Conservation (phyloP, 2,113 vertebrate genomes). For the Eurystomus gularis region DNA sequence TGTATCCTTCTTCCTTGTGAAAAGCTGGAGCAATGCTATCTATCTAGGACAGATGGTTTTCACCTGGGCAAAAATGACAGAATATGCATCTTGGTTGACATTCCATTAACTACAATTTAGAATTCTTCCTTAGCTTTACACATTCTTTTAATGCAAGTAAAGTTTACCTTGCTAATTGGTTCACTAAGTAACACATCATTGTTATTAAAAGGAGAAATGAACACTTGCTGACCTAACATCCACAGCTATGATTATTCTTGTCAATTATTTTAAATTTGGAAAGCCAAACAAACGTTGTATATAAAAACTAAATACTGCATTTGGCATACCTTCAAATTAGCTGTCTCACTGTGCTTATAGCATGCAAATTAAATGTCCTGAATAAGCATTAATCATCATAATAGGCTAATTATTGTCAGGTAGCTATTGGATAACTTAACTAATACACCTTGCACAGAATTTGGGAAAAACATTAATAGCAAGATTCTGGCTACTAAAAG, state of each 20-base stretch:
- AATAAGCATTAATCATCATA: conserved; percentile 71
- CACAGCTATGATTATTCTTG: conserved; percentile 77
- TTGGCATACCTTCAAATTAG: conserved; percentile 71
- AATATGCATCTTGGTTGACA: conserved; percentile 66
- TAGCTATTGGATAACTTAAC: conserved; percentile 40
- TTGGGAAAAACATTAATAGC: not conserved
- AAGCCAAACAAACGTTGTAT: conserved; percentile 76
- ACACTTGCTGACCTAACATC: conserved; percentile 54
- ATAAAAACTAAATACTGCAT: conserved; percentile 65
- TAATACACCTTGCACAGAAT: not conserved
- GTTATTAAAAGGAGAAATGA: conserved; percentile 42
- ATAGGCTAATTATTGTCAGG: conserved; percentile 68
- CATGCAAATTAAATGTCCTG: conserved; percentile 65
- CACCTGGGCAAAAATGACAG: conserved; percentile 53
- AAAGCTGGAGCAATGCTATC: conserved; percentile 43
- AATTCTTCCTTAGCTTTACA: not conserved
- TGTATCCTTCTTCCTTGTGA: conserved; percentile 16
- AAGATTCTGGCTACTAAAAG: not conserved
- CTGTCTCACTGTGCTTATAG: conserved; percentile 6
- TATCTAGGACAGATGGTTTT: conserved; percentile 59
- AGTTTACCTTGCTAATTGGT: conserved; percentile 64
- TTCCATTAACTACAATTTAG: conserved; percentile 69
- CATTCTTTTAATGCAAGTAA: conserved; percentile 30
- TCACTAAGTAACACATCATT: conserved; percentile 59
- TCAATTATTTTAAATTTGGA: conserved; percentile 79